Conservation (phyloP, 2,888 invertebrate genomes). For the Epinotia nisella region DNA sequence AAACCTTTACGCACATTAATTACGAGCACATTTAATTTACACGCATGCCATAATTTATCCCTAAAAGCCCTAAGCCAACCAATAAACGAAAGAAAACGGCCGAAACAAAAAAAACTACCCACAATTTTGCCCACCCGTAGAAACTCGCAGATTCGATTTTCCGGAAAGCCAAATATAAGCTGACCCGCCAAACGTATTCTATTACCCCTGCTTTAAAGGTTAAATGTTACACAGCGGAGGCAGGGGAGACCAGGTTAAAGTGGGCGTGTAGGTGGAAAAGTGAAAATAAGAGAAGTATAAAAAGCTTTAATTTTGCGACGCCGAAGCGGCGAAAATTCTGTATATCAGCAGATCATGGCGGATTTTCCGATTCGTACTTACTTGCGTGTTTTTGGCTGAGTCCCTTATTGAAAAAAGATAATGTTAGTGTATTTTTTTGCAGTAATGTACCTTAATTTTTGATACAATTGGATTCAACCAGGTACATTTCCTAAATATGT, state of each 20-base stretch:
- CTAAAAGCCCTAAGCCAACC: conserved; percentile 22
- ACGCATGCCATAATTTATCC: conserved; percentile 21
- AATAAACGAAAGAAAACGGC: conserved; percentile 29
- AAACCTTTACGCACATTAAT: conserved; percentile 17
- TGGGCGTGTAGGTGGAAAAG: conserved; percentile 22
- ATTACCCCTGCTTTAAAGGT: conserved; percentile 4
- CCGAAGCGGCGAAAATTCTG: conserved; percentile 26
- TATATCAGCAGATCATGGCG: conserved; percentile 28
- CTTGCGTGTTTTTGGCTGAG: conserved; percentile 9
- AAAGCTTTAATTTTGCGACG: conserved; percentile 34
- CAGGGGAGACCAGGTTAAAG: conserved; percentile 12
- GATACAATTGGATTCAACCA: too few relatives aligned
- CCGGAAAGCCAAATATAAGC: background rate
- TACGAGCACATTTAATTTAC: conserved; percentile 20
- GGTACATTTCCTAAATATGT: too few relatives aligned
- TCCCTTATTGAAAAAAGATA: background rate
- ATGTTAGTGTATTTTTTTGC: background rate
- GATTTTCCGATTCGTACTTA: conserved; percentile 10
- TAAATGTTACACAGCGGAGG: background rate
- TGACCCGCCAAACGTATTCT: background rate
- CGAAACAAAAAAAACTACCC: conserved; percentile 33
- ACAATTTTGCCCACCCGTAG: conserved; percentile 17
- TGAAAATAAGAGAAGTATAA: conserved; percentile 32
- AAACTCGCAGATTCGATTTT: conserved; percentile 21
- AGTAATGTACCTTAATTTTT: too few relatives aligned